Evolutionary conservation across 2,888 invertebrate genomes (phyloP).

Genomic region (Drosophila kokeensis): DNA sequence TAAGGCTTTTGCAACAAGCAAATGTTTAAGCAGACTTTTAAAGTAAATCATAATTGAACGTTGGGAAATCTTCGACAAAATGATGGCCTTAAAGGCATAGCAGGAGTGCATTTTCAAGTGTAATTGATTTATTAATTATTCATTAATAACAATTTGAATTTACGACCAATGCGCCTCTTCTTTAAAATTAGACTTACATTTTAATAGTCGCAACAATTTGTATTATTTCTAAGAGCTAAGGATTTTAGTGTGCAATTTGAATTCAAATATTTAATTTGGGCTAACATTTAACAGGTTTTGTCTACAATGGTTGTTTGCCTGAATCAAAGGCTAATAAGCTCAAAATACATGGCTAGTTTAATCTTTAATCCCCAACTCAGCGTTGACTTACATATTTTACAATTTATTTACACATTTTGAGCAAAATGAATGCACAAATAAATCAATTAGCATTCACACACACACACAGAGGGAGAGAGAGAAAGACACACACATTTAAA

Average conservation of each 20-base stretch:
- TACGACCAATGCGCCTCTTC: too few species aligned
- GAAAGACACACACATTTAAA: not conserved
- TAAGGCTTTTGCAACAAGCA: not conserved
- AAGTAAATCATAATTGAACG: not conserved
- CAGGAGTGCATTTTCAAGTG: not conserved
- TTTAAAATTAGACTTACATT: not conserved
- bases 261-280: not conserved
- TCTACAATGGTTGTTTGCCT: not conserved
- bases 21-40: not conserved
- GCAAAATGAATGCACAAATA: conserved; percentile 45
- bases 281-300: not conserved
- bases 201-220: not conserved
- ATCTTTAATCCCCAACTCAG: conserved; percentile 13
- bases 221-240: not conserved
- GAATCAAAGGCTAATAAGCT: not conserved
- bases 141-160: too few species aligned
- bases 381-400: conserved; percentile 18
- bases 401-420: conserved; percentile 43
- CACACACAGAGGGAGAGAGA: not conserved
- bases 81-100: not conserved
- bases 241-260: not conserved
- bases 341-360: not conserved
- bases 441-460: conserved; percentile 52
- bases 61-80: not conserved
- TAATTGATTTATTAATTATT: not conserved